These are phyloP conservation scores for Cataglyphis hispanica DNA, from an alignment of 1,140 invertebrate species.

Conservation along the genomic window DNA sequence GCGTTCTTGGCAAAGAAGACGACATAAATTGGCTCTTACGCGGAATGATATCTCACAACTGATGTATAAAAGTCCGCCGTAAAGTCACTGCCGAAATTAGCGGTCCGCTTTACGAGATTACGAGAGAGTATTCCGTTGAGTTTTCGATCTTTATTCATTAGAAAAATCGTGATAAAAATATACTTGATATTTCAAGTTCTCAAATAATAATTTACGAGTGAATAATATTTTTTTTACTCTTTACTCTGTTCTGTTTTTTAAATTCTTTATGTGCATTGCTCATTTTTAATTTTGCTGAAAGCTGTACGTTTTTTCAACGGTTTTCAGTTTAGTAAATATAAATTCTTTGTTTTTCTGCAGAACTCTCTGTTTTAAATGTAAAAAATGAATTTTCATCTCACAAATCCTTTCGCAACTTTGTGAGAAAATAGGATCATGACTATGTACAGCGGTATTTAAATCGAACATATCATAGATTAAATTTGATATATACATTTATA, in stretches of 20 bases:
- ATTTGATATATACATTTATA: background rate
- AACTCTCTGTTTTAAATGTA: background rate
- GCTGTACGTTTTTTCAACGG: background rate
- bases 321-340: background rate
- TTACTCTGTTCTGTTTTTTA: background rate
- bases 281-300: background rate
- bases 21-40: background rate
- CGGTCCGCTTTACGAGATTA: background rate
- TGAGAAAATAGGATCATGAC: background rate
- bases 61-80: background rate
- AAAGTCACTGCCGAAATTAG: slow-evolving; percentile 10
- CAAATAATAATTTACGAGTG: background rate
- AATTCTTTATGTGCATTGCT: background rate
- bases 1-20: background rate
- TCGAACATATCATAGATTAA: background rate
- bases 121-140: background rate
- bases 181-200: background rate
- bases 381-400: background rate
- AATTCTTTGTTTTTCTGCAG: background rate
- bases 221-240: background rate
- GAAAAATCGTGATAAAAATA: background rate
- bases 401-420: background rate
- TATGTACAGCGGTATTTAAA: background rate
- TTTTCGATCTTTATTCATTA: background rate
- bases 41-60: slow-evolving; percentile 1